Conservation (phyloP, 2,113 vertebrate genomes). For the Mastomys natalensis region DNA sequence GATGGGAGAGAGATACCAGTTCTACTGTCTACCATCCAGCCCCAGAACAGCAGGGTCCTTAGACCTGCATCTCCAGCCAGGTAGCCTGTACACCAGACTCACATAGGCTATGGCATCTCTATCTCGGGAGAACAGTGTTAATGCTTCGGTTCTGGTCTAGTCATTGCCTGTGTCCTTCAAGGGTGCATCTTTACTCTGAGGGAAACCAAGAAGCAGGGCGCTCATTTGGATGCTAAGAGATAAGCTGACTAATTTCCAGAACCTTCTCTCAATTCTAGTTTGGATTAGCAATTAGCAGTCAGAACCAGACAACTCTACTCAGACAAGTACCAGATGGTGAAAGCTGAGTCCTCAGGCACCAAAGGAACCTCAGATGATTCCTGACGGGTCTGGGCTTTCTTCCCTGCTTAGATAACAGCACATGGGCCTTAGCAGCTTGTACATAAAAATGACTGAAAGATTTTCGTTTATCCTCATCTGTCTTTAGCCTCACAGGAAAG, state of each 20-base stretch:
- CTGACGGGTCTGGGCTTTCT: neutral
- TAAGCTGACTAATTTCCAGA: neutral
- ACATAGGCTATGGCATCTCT: neutral
- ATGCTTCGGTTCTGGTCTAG: neutral
- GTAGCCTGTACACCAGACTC: neutral
- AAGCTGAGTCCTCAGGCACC: neutral
- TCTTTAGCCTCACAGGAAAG: constrained; percentile 7
- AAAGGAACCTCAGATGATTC: neutral
- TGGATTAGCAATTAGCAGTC: neutral
- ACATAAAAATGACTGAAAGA: neutral
- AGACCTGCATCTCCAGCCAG: too few relatives aligned
- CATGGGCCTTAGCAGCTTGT: neutral
- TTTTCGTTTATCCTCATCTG: neutral
- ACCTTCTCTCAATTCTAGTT: neutral
- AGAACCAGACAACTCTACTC: neutral
- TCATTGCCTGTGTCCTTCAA: neutral
- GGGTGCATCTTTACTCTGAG: neutral
- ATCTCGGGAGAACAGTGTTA: rapidly evolving
- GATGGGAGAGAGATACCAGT: neutral
- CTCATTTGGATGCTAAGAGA: neutral
- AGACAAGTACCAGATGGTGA: neutral
- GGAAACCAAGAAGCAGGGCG: neutral
- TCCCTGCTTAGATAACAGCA: neutral
- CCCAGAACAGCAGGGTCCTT: too few relatives aligned
- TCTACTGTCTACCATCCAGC: neutral